Evolutionary conservation across 2,797 vertebrate species (phyloP), one percentile per base, ranked within the genome.

Genomic region (Hemibagrus guttatus): DNA sequence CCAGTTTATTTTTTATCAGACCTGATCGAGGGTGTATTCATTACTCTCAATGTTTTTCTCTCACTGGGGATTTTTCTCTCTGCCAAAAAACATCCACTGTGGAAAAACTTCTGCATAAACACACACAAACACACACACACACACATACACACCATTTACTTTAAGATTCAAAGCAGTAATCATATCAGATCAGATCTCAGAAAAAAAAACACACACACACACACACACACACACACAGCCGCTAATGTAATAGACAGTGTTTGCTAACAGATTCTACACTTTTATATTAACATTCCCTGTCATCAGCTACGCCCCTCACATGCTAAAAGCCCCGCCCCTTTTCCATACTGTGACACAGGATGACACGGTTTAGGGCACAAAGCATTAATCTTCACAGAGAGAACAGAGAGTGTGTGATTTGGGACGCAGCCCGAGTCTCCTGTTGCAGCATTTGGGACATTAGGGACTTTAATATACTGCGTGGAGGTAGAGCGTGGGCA

Each of bases 381-480:
- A n/a, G 58, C 58, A 13, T 3, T n/a, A 46, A 79, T 16, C 52
- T 19, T 74, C n/a, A 31, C 13, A 19, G 3, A 52, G 14, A 6
- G 31, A 68, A 75, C 9, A 13, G 28, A 59, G 23, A 42, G 72
- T 76, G 78, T 42, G 21, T 13, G 31, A 39, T 42, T 80, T 42
- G 35, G 21, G 58, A 61, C 28, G 4, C 31, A 59, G 76, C 21
- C 31, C 54, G 26, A 31, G 79, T 80, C 74, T 59, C 69, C 54
- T 74, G 66, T 89, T 56, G 58, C 83, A 81, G 83, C 35, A 80
- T 66, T 64, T 5, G 26, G 85, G 88, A 86, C 89, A 79, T 90
- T 90, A 64, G 87, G 87, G 85, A 90, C 86, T 87, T 87, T 90
- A 78, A 89, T 87, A 88, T 84, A 88, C 84, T 86, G 85, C 52